These are phyloP conservation scores for Parauchenoglanis punctatus DNA, from an alignment of 2,797 vertebrate genomes.

Conservation along the genomic window DNA sequence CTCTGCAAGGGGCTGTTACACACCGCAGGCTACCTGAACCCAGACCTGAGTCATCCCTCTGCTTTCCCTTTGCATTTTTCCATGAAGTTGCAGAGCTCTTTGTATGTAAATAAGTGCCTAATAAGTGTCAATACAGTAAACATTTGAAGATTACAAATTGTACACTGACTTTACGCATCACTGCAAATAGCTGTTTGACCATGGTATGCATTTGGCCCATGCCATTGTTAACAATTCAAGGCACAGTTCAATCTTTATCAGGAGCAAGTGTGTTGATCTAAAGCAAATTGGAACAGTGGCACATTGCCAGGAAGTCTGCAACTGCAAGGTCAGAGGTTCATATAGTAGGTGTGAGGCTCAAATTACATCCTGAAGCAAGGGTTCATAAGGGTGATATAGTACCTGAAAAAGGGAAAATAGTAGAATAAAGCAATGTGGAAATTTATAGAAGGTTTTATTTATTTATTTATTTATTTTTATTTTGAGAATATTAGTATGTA, in stretches of 20 bases:
- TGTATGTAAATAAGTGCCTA: not conserved
- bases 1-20: conserved; percentile 39
- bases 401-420: not conserved
- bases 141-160: not conserved
- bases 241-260: conserved; percentile 19
- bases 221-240: conserved; percentile 1
- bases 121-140: not conserved
- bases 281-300: conserved; percentile 35
- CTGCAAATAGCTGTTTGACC: not conserved
- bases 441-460: not conserved
- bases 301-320: conserved; percentile 35
- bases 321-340: conserved; percentile 56
- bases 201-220: not conserved
- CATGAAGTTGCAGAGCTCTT: not conserved
- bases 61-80: conserved; percentile 23
- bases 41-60: conserved; percentile 36
- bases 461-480: no score
- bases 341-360: conserved; percentile 18
- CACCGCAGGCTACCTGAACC: conserved; percentile 40
- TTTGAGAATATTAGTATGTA: not conserved
- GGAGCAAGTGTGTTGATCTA: conserved; percentile 36
- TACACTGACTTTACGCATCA: not conserved
- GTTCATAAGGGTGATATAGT: not conserved
- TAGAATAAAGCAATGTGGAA: not conserved
- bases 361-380: conserved; percentile 15